A percentile compares a stretch with the other conserved stretches of the same genome.
These are phyloP conservation scores for Hermetia illucens DNA, from an alignment of 1,140 invertebrate genomes.

Conservation along the genomic window DNA sequence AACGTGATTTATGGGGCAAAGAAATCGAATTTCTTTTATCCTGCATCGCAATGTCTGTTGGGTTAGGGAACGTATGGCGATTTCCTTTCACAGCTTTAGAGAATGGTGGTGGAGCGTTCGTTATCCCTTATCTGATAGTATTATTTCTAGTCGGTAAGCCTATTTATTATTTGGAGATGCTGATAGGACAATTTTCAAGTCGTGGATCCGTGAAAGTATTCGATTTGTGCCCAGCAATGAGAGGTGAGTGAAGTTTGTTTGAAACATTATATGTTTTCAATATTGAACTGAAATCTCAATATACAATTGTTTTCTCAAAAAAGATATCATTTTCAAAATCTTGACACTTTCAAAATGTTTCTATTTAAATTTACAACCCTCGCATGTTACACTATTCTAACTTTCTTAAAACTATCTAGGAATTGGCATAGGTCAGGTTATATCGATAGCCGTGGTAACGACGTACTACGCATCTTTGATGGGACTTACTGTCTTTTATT, in stretches of 20 bases:
- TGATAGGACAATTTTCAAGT: slow-evolving; percentile 56
- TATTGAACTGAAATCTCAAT: background rate
- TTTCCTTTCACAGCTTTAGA: slow-evolving; percentile 68
- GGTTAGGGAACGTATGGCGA: slow-evolving; percentile 73
- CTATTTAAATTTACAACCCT: slow-evolving; percentile 1
- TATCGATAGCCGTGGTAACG: slow-evolving; percentile 52
- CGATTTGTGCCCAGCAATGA: slow-evolving; percentile 38
- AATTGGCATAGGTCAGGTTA: slow-evolving; percentile 57
- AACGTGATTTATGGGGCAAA: slow-evolving; percentile 57
- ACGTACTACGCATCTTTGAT: slow-evolving; percentile 62
- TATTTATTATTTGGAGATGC: slow-evolving; percentile 72
- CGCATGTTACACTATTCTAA: background rate
- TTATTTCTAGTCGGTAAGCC: slow-evolving; percentile 67
- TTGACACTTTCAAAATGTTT: background rate
- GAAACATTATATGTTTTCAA: background rate
- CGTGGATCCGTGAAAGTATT: slow-evolving; percentile 46
- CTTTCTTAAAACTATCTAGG: slow-evolving; percentile 34
- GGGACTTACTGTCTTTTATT: slow-evolving; percentile 50
- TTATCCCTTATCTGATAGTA: slow-evolving; percentile 65
- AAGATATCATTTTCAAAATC: background rate
- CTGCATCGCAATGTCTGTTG: slow-evolving; percentile 71
- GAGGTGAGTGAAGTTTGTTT: slow-evolving; percentile 32
- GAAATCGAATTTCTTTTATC: slow-evolving; percentile 69
- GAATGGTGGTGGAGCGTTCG: slow-evolving; percentile 67
- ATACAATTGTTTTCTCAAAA: background rate